Percentiles rank a stretch among this genome's conserved stretches.
phyloP scores from a whole-genome alignment of 1,140 invertebrate genomes.

The Dendroctonus valens region DNA sequence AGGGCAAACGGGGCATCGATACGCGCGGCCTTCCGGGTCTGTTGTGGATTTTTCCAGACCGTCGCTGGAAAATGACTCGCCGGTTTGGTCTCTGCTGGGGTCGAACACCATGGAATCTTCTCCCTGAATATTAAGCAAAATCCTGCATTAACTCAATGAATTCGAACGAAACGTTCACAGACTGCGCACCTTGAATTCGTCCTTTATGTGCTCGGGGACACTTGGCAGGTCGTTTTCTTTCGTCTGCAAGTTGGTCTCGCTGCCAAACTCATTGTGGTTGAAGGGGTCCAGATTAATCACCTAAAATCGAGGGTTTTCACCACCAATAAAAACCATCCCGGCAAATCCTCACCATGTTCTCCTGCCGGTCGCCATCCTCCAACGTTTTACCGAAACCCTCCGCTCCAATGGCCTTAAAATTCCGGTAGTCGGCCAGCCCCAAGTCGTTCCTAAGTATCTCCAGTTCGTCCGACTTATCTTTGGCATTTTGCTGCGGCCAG shows the following conservation, averaged over 20 bases:
- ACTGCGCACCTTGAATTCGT: constrained; percentile 22
- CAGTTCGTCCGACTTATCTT: constrained; percentile 44
- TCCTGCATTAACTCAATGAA: neutral
- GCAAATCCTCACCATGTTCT: constrained; percentile 33
- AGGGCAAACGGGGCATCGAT: constrained; percentile 55
- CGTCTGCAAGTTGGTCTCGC: constrained; percentile 28
- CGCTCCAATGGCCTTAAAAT: constrained; percentile 17
- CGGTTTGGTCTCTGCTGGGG: constrained; percentile 47
- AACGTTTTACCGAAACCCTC: constrained; percentile 28
- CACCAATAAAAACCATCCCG: neutral
- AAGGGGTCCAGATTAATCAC: constrained; percentile 60
- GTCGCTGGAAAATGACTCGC: constrained; percentile 50
- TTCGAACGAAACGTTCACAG: neutral
- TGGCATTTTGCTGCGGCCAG: constrained; percentile 43
- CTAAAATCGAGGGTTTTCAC: constrained; percentile 22
- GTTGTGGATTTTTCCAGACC: constrained; percentile 5
- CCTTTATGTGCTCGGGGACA: constrained; percentile 34
- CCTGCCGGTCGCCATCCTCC: constrained; percentile 18
- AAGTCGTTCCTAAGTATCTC: constrained; percentile 43
- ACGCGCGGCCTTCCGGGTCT: constrained; percentile 19
- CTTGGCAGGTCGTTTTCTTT: constrained; percentile 16
- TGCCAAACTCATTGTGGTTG: constrained; percentile 45
- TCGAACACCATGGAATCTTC: too few relatives aligned
- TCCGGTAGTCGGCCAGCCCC: constrained; percentile 35
- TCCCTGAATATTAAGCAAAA: neutral